Evolutionary conservation across 35 echinoderm and acorn worm genomes (phyloP).

Genomic region (Ophiothrix spiculata): DNA sequence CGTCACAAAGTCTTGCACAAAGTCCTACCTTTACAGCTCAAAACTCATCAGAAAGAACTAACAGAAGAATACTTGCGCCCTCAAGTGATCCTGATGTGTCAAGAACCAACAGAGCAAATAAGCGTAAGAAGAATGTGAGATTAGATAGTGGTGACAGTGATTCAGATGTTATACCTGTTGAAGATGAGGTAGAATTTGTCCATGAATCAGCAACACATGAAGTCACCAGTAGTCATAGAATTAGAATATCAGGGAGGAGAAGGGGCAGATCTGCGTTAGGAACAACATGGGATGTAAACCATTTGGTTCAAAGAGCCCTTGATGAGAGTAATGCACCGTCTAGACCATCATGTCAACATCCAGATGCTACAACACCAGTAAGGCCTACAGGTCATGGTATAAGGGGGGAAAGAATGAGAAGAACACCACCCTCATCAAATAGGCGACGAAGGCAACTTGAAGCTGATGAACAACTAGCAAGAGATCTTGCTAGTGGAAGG

Average conservation of each 20-base stretch:
- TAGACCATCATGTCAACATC: background rate
- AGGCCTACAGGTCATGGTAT: background rate
- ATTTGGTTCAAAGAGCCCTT: background rate
- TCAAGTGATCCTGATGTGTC: background rate
- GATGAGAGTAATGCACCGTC: background rate
- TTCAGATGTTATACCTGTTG: background rate
- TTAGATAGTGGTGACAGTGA: background rate
- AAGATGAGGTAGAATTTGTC: background rate
- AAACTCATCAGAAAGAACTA: too few relatives aligned
- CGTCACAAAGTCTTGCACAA: too few relatives aligned
- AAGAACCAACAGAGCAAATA: background rate
- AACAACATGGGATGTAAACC: background rate
- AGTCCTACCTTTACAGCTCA: too few relatives aligned
- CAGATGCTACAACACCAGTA: background rate
- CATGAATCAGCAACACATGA: background rate
- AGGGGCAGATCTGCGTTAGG: background rate
- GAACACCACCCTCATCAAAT: background rate
- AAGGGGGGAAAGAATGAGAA: background rate
- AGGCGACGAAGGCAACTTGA: background rate
- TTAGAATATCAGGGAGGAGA: background rate
- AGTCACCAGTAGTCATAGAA: background rate
- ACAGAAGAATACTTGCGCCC: too few relatives aligned
- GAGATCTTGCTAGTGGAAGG: constrained; percentile 1
- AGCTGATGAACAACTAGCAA: background rate
- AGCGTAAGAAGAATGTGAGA: background rate